Percentiles rank a stretch among this genome's conserved stretches.
Evolutionary conservation across 2,797 vertebrate species (phyloP).

Genomic region (Enteromius argenteus): DNA sequence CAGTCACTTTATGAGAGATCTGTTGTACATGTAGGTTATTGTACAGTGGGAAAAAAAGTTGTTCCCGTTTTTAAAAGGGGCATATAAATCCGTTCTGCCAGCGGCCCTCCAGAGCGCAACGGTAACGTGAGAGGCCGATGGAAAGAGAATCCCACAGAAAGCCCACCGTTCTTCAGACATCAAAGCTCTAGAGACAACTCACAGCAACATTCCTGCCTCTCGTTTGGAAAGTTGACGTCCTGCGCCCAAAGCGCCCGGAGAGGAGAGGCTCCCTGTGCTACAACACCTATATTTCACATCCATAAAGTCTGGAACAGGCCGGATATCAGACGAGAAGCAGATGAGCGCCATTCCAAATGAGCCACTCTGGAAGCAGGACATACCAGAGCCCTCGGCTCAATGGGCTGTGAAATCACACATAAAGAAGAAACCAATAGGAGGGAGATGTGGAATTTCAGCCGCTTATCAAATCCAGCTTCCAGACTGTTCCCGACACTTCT

Average conservation of each 20-base stretch:
- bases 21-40: constrained; percentile 68
- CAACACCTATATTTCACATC: constrained; percentile 76
- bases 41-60: constrained; percentile 69
- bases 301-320: constrained; percentile 62
- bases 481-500: constrained; percentile 12
- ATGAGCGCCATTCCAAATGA: constrained; percentile 48
- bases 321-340: constrained; percentile 42
- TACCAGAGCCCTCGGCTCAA: constrained; percentile 62
- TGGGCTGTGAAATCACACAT: constrained; percentile 68
- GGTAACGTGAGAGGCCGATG: constrained; percentile 75
- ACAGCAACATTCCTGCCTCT: constrained; percentile 75
- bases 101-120: constrained; percentile 67
- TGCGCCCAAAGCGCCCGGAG: constrained; percentile 66
- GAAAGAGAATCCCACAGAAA: constrained; percentile 66
- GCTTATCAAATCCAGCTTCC: constrained; percentile 50
- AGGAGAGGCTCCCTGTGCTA: constrained; percentile 20
- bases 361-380: constrained; percentile 63
- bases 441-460: constrained; percentile 63
- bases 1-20: not conserved
- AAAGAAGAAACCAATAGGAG: constrained; percentile 61
- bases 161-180: constrained; percentile 71
- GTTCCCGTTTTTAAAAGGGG: constrained; percentile 76
- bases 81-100: constrained; percentile 74
- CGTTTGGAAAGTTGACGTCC: constrained; percentile 59
- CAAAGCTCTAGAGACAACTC: constrained; percentile 77